These are phyloP conservation scores for Turdus rufiventris DNA, from an alignment of 2,113 vertebrate species.

Conservation along the genomic window DNA sequence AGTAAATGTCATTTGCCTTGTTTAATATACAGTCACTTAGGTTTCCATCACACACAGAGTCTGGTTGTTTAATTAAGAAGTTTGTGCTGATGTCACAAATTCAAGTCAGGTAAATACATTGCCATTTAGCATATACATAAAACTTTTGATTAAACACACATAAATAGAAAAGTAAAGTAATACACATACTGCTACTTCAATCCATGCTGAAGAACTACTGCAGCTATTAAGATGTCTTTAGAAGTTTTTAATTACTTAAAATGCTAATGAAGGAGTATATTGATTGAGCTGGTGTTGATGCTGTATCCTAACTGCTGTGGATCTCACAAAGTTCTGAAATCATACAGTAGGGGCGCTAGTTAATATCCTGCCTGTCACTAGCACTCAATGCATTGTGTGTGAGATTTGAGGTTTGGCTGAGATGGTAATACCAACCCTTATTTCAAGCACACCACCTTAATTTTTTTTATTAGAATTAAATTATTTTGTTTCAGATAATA, in stretches of 20 bases:
- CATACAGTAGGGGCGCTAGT: neutral
- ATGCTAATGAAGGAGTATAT: neutral
- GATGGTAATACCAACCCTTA: neutral
- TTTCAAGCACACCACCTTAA: neutral
- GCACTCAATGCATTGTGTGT: neutral
- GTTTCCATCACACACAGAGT: neutral
- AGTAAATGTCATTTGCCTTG: conserved; percentile 51
- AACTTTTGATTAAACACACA: conserved; percentile 14
- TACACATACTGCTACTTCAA: neutral
- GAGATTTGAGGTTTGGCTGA: neutral
- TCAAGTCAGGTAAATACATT: conserved; percentile 17
- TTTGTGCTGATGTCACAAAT: conserved; percentile 44
- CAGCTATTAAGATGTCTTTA: neutral
- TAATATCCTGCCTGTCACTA: neutral
- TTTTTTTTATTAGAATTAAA: neutral
- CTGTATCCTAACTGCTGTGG: neutral
- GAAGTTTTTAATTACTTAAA: conserved; percentile 26
- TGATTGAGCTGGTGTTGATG: neutral
- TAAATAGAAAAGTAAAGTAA: conserved; percentile 13
- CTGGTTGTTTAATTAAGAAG: conserved; percentile 57
- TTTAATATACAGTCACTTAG: conserved; percentile 53
- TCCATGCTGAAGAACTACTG: neutral
- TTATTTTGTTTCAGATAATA: neutral
- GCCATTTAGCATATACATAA: neutral
- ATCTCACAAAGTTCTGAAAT: neutral